Base-by-base conservation (phyloP, 2,113 vertebrate genomes). In the Podarcis muralis region DNA sequence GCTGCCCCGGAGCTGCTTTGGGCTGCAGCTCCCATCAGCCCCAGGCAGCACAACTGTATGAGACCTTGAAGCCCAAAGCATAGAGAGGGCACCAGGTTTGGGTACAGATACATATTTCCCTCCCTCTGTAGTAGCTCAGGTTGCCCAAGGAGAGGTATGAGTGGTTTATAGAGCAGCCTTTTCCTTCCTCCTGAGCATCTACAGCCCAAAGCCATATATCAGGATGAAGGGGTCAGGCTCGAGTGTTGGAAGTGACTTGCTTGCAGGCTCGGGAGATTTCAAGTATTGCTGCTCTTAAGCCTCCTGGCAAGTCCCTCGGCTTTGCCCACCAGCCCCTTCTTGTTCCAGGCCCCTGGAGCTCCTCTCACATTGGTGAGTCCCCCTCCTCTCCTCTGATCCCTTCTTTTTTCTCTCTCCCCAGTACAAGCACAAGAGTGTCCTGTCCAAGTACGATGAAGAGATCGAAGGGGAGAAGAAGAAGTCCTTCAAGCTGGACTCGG, bases 371-470 rank as follows among this genome's bases (percentile, higher is more conserved):
- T 53, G 48, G 48, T 53, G 43, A 48, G 0, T 7, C 1, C 18
- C 37, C 68, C 4, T 13, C 2, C 12, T 0, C 18, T 40, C 0
- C 1, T 0, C 48, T 23, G 35, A 13, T 13, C 65, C 15, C 0
- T 16, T 40, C 20, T 23, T 1, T 1, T 4, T 59, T 15, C 48
- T 2, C 3, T 35, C 2, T 11, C 35, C 80, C 23, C 83, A 98
- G 97, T 93, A 97, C 7, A 98, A 98, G 81, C 82, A 95, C 5
- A 97, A 93, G 43, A 90, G 96, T 0, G 95, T 99, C 22, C 96
- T 99, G 78, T 96, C 98, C 32, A 98, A 99, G 91, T 99, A 99
- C 0, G 98, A 99, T 0, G 98, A 98, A 89, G 98, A 98, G 93
- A 98, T 99, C 0, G 98, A 98, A 0, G 98, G 98, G 0, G 98